These are phyloP conservation scores for Hylia prasina DNA, from an alignment of 2,113 vertebrate species.

Conservation along the genomic window DNA sequence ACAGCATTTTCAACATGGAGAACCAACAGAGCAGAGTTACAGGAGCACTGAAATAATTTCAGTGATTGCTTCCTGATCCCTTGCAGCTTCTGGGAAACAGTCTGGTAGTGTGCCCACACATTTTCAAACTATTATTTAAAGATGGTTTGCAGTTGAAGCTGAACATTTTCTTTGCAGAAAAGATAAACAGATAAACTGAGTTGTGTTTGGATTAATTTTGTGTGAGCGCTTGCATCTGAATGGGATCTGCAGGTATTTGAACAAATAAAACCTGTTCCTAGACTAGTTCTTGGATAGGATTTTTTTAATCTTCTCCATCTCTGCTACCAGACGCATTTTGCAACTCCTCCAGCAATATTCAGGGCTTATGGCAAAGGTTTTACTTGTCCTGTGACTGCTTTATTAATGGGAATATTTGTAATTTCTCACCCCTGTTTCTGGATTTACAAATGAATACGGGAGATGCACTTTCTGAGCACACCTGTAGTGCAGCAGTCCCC, in stretches of 20 bases:
- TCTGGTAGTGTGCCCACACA: background rate
- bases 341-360: background rate
- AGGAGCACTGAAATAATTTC: background rate
- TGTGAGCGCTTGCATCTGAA: background rate
- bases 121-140: background rate
- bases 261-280: conserved; percentile 40
- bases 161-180: background rate
- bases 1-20: background rate
- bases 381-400: background rate
- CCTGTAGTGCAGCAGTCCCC: accelerated
- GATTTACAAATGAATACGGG: background rate
- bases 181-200: conserved; percentile 3
- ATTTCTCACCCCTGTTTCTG: background rate
- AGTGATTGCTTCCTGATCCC: background rate
- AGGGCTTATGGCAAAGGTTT: background rate
- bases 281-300: background rate
- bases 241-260: conserved; percentile 13
- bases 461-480: background rate
- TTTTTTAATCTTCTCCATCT: conserved; percentile 20
- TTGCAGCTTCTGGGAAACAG: background rate
- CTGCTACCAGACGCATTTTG: background rate
- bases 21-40: background rate
- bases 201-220: background rate
- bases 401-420: background rate
- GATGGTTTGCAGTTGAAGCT: background rate